Evolutionary conservation across 2,113 vertebrate species (phyloP).

Genomic region (Pterocles orientalis): DNA sequence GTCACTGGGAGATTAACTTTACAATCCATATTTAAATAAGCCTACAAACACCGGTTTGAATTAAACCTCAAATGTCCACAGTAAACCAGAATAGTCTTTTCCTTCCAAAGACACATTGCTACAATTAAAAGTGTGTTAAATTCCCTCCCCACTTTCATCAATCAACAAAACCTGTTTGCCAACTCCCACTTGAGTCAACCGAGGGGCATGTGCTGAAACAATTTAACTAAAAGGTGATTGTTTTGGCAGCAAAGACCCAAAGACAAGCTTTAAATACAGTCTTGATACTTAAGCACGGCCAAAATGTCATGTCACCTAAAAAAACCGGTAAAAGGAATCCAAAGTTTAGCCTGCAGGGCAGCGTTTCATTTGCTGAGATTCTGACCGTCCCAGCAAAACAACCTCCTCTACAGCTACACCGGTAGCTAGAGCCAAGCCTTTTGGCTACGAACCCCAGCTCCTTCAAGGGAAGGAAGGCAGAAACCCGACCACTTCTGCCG

Average conservation of each 20-base stretch:
- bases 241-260: background rate
- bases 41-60: background rate
- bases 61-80: background rate
- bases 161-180: background rate
- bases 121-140: background rate
- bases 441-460: fast-evolving
- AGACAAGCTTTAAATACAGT: background rate
- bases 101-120: background rate
- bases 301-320: background rate
- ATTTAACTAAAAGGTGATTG: fast-evolving
- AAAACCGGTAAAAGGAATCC: fast-evolving
- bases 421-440: fast-evolving
- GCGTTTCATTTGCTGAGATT: no score
- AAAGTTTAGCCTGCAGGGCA: fast-evolving
- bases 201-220: fast-evolving
- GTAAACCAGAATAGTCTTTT: fast-evolving
- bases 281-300: fast-evolving
- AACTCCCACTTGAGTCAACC: background rate
- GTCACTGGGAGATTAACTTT: background rate
- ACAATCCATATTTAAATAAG: background rate
- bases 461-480: fast-evolving
- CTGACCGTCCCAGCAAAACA: fast-evolving
- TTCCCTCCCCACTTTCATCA: background rate
- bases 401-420: fast-evolving
- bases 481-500: fast-evolving